phyloP scores from a whole-genome alignment of 2,113 vertebrate genomes.

The Aptenodytes forsteri region DNA sequence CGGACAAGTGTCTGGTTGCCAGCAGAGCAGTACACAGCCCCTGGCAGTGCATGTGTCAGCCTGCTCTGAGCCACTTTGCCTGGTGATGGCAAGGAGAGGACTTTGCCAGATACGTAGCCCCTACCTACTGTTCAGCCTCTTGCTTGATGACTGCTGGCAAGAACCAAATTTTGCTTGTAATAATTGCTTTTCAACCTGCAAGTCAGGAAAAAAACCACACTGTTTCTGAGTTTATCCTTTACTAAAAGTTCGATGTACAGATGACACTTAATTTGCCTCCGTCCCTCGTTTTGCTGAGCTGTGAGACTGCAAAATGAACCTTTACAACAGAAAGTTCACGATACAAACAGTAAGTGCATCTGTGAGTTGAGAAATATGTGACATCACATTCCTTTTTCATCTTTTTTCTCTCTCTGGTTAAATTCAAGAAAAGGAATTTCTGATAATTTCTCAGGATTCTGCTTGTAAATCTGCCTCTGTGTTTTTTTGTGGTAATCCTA shows the following conservation, averaged over 20 bases:
- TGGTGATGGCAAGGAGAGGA: background rate
- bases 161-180: background rate
- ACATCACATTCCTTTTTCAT: background rate
- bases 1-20: rapidly evolving
- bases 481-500: background rate
- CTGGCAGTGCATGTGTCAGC: background rate
- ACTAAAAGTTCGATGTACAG: background rate
- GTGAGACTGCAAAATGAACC: background rate
- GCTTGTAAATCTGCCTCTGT: background rate
- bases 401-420: background rate
- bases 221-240: background rate
- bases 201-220: background rate
- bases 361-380: background rate
- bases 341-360: background rate
- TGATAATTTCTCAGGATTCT: background rate
- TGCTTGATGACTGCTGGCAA: background rate
- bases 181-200: background rate
- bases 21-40: background rate
- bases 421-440: background rate
- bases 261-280: background rate
- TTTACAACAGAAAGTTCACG: background rate
- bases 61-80: background rate
- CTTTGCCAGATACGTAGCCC: background rate
- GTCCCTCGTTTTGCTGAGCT: background rate
- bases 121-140: background rate